Conservation (phyloP, 2,888 invertebrate genomes). For the Euproctis similis region DNA sequence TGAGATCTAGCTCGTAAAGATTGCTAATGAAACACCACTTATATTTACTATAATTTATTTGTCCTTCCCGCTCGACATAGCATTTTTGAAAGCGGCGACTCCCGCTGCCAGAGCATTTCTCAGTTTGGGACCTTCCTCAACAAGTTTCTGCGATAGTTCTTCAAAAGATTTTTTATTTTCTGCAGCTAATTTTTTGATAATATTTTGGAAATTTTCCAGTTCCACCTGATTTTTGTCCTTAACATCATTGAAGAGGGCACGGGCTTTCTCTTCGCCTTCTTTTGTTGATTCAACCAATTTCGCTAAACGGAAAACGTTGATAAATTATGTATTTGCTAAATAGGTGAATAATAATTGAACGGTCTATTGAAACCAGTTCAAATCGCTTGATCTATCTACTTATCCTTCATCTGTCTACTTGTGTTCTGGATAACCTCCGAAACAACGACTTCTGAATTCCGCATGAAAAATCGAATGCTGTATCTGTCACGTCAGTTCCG, state of each 20-base stretch:
- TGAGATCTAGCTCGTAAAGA: too few relatives aligned
- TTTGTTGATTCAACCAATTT: constrained; percentile 11
- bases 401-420: too few relatives aligned
- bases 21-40: too few relatives aligned
- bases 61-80: too few relatives aligned
- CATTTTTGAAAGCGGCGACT: neutral
- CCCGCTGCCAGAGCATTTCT: constrained; percentile 10
- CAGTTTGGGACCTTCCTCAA: constrained; percentile 8
- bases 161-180: constrained; percentile 12
- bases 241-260: constrained; percentile 7
- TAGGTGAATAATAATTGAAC: too few relatives aligned
- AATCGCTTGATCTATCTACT: too few relatives aligned
- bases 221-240: constrained; percentile 6
- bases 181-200: constrained; percentile 8
- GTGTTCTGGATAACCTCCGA: too few relatives aligned
- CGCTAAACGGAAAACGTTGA: constrained; percentile 11
- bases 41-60: constrained; percentile 7
- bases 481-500: too few relatives aligned
- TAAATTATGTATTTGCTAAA: too few relatives aligned
- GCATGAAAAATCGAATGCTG: too few relatives aligned
- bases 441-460: too few relatives aligned
- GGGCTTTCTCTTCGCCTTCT: constrained; percentile 11
- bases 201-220: constrained; percentile 11
- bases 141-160: constrained; percentile 7
- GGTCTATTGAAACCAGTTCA: too few relatives aligned